Percentiles rank a stretch among this genome's conserved stretches.
These are phyloP conservation scores for Conomelus anceps DNA, from an alignment of 2,888 invertebrate species.

Conservation along the genomic window DNA sequence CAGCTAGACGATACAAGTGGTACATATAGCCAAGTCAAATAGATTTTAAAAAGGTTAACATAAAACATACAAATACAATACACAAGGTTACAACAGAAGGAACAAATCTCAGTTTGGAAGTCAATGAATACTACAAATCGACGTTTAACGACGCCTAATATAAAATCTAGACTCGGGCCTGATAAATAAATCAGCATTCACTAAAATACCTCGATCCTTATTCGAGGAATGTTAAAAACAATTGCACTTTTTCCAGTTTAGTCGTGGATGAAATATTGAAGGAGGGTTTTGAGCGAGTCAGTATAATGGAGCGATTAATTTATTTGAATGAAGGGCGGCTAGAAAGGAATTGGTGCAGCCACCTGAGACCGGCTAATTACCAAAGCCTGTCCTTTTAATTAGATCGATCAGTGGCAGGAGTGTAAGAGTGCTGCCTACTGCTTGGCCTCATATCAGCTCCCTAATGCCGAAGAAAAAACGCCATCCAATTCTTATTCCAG, in stretches of 20 bases:
- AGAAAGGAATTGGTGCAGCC: too few relatives aligned
- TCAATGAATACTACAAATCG: too few relatives aligned
- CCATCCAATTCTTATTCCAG: slow-evolving; percentile 9
- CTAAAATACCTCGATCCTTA: neutral
- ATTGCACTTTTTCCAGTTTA: too few relatives aligned
- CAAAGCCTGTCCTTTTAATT: neutral
- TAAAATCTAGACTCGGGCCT: too few relatives aligned
- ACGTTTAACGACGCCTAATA: too few relatives aligned
- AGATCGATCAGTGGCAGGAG: neutral
- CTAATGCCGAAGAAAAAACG: neutral
- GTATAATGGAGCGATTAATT: neutral
- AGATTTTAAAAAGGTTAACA: too few relatives aligned
- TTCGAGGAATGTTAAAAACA: neutral
- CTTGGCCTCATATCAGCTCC: neutral
- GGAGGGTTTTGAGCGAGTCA: neutral
- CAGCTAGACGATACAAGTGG: too few relatives aligned
- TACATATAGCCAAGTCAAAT: too few relatives aligned
- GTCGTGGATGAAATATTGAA: neutral
- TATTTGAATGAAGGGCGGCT: neutral
- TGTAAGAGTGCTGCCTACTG: neutral
- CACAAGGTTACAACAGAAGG: too few relatives aligned
- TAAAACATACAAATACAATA: too few relatives aligned
- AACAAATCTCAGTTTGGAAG: too few relatives aligned
- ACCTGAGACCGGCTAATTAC: neutral
- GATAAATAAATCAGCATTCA: neutral